phyloP scores from a whole-genome alignment of 1,140 invertebrate species.

The Drosophila guanche region DNA sequence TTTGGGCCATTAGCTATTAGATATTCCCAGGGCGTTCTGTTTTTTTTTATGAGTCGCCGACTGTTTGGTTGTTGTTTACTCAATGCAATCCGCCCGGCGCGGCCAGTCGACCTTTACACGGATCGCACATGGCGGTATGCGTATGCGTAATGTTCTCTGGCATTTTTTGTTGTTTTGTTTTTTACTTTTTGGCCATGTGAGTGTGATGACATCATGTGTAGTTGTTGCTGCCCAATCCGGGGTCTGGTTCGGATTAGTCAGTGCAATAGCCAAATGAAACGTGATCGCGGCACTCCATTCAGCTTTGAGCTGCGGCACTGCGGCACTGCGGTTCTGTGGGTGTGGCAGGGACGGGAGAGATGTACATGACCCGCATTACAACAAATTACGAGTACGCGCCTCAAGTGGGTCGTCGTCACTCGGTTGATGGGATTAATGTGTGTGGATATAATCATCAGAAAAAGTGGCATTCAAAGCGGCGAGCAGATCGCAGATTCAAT shows the following conservation, averaged over 20 bases:
- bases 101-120: constrained; percentile 30
- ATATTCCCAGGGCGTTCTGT: constrained; percentile 22
- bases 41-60: not conserved
- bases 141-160: constrained; percentile 61
- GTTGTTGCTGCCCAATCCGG: not conserved
- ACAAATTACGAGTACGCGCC: not conserved
- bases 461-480: constrained; percentile 9
- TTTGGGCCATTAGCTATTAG: constrained; percentile 19
- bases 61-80: constrained; percentile 32
- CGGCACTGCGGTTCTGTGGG: too few relatives aligned
- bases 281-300: constrained; percentile 2
- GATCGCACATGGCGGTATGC: constrained; percentile 55
- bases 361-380: constrained; percentile 16
- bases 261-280: constrained; percentile 5
- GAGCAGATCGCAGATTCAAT: constrained; percentile 11
- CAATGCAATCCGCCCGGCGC: constrained; percentile 35
- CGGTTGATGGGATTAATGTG: constrained; percentile 9
- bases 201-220: constrained; percentile 25
- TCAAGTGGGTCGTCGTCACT: constrained; percentile 20
- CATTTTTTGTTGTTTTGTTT: constrained; percentile 20
- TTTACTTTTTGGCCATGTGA: constrained; percentile 18
- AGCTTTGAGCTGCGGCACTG: too few relatives aligned
- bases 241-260: constrained; percentile 7
- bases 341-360: too few relatives aligned
- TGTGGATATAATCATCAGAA: constrained; percentile 16